Conservation (phyloP, 1,140 invertebrate genomes). For the Macrocentrus cingulum region DNA sequence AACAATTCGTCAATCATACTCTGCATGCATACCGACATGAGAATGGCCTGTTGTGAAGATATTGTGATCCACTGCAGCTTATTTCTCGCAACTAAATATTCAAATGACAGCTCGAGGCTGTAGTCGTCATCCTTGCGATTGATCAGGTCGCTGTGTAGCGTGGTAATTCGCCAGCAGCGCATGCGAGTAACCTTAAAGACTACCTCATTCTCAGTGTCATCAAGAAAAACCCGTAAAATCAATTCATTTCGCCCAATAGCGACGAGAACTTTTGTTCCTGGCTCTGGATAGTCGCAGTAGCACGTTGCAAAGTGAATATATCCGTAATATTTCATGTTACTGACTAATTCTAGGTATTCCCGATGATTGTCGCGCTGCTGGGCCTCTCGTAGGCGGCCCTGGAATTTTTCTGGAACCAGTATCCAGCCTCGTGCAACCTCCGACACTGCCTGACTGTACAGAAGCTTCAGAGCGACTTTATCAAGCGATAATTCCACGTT, state of each 20-base stretch:
- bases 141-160: constrained; percentile 62
- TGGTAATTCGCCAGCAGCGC: constrained; percentile 95
- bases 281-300: constrained; percentile 75
- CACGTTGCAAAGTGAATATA: constrained; percentile 81
- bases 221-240: constrained; percentile 63
- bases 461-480: constrained; percentile 78
- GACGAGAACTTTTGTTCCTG: constrained; percentile 68
- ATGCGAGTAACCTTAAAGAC: constrained; percentile 92
- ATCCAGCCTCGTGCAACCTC: constrained; percentile 89
- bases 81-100: constrained; percentile 93
- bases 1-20: constrained; percentile 93
- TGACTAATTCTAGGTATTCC: constrained; percentile 84
- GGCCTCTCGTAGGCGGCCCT: constrained; percentile 69
- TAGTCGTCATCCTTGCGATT: constrained; percentile 47
- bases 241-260: constrained; percentile 79
- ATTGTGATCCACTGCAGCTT: constrained; percentile 91
- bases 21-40: constrained; percentile 93
- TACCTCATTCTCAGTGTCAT: constrained; percentile 65
- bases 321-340: constrained; percentile 84
- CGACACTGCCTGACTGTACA: constrained; percentile 84
- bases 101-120: constrained; percentile 85
- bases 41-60: constrained; percentile 85
- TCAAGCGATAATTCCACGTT: constrained; percentile 82
- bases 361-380: constrained; percentile 76
- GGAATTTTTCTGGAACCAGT: constrained; percentile 68